A percentile compares a stretch with the other conserved stretches of the same genome.
These are phyloP conservation scores for Nemoura dubitans DNA, from an alignment of 2,888 invertebrate genomes.

Conservation along the genomic window DNA sequence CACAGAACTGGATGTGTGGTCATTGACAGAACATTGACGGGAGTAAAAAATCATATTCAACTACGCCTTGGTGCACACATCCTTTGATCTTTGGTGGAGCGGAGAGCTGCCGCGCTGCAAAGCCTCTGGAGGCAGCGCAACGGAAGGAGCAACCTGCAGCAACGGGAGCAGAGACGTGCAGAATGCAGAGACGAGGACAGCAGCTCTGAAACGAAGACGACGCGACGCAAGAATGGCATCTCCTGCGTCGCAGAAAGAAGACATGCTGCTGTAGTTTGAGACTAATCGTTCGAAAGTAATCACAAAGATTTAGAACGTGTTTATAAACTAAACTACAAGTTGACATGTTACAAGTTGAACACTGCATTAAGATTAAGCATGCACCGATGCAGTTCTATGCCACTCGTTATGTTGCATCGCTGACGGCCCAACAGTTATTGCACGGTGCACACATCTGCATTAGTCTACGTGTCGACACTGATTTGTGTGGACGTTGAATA, in stretches of 20 bases:
- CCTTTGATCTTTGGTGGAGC: not conserved
- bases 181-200: not conserved
- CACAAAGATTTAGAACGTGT: slow-evolving; percentile 35
- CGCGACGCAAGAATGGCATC: not conserved
- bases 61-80: slow-evolving; percentile 35
- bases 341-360: slow-evolving; percentile 24
- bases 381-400: slow-evolving; percentile 38
- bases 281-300: slow-evolving; percentile 35
- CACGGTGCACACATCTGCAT: not conserved
- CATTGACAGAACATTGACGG: slow-evolving; percentile 40
- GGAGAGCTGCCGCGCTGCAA: not conserved
- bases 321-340: slow-evolving; percentile 36
- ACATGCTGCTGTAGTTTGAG: slow-evolving; percentile 31
- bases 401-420: slow-evolving; percentile 36
- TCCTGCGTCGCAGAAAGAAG: not conserved
- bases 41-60: slow-evolving; percentile 19
- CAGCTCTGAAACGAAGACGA: not conserved
- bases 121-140: slow-evolving; percentile 15
- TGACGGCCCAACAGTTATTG: not conserved
- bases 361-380: slow-evolving; percentile 39
- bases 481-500: slow-evolving; percentile 36
- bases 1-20: slow-evolving; percentile 34
- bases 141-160: not conserved
- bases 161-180: too few species aligned
- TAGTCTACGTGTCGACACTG: slow-evolving; percentile 8